Evolutionary conservation across 2,113 vertebrate genomes (phyloP), one percentile per base, ranked within the genome.

Genomic region (Piprites chloris): DNA sequence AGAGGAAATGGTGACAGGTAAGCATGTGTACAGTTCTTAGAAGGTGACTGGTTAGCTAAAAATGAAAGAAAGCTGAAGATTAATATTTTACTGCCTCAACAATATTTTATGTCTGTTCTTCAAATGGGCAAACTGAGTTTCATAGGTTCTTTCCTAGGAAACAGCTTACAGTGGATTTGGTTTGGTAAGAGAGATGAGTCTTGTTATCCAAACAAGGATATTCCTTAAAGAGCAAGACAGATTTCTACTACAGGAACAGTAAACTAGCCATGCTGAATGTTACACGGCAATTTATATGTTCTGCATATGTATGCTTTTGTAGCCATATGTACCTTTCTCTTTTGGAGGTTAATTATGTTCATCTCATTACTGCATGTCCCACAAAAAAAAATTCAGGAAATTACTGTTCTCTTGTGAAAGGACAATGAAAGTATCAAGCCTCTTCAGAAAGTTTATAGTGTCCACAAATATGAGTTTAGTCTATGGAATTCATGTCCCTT

Each of bases 1-100:
- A 98, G 94, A 8, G 99, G 99, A 96, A 99, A 99, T 5, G 99
- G 99, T 9, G 98, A 99, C 86, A 99, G 98, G 96, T 99, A 99
- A 74, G 99, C 98, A 8, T 98, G 99, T 13, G 96, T 98, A 78
- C 99, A 99, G 3, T 97, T 97, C 97, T 99, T 99, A 9, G 97
- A 97, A 44, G 98, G 95, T 28, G 98, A 98, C 92, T 99, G 99
- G 91, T 99, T 99, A 73, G 98, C 99, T 99, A 90, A 49, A 96
- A 97, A 44, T 95, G 67, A 96, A 59, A 90, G 63, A 91, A 94
- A 91, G 21, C 4, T 65, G 12, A 85, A 78, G 30, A 78, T 62
- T 53, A 74, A 12, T 27, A 55, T 61, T 52, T 52, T 39, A 21
- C 13, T 44, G 47, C 42, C 22, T 69, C 80, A 59, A 73, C 13